A percentile compares a stretch with the other conserved stretches of the same genome.
These are phyloP conservation scores for Coregonus sp. DNA, from an alignment of 2,797 vertebrate species.

Conservation along the genomic window DNA sequence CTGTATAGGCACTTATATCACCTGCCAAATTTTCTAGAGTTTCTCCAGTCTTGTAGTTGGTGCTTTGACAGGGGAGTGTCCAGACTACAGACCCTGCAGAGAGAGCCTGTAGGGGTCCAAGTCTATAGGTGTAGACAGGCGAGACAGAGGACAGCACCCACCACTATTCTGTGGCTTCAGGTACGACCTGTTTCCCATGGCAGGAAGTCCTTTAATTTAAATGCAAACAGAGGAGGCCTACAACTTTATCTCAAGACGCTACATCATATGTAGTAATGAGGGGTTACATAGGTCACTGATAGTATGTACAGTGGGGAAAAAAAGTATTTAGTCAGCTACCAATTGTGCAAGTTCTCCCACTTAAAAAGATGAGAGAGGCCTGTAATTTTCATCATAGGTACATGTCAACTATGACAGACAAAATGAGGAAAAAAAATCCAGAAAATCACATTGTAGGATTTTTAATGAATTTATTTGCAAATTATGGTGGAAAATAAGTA, in stretches of 20 bases:
- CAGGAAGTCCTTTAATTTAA: conserved; percentile 28
- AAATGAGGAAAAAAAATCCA: too few relatives aligned
- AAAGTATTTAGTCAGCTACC: too few relatives aligned
- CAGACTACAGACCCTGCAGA: conserved; percentile 24
- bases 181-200: conserved; percentile 49
- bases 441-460: too few relatives aligned
- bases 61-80: conserved; percentile 2
- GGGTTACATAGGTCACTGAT: neutral
- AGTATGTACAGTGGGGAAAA: neutral
- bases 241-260: neutral
- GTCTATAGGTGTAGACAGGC: conserved; percentile 57
- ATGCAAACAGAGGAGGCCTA: conserved; percentile 14
- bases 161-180: conserved; percentile 8
- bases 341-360: too few relatives aligned
- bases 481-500: too few relatives aligned
- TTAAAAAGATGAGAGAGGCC: too few relatives aligned
- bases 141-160: conserved; percentile 19
- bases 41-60: neutral
- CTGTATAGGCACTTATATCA: neutral
- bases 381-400: too few relatives aligned
- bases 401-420: too few relatives aligned
- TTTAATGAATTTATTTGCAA: too few relatives aligned
- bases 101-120: conserved; percentile 42
- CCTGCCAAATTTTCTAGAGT: neutral
- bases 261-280: too few relatives aligned